Evolutionary conservation across 1,140 invertebrate species (phyloP).

Genomic region (Chionoecetes opilio): DNA sequence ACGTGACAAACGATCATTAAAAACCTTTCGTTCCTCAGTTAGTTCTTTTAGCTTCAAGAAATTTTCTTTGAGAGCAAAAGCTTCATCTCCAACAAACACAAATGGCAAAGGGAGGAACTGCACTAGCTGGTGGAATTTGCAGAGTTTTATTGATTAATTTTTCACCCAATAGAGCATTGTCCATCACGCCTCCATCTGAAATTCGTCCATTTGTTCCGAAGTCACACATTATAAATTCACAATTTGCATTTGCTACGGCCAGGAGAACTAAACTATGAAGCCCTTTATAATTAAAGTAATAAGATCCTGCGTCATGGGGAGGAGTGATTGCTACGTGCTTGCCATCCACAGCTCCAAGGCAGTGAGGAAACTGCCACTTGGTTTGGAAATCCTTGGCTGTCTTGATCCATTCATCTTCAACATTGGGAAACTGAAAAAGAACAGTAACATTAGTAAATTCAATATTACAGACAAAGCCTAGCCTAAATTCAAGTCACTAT

Average conservation of each 20-base stretch:
- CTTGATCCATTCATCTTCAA: background rate
- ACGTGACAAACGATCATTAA: constrained; percentile 6
- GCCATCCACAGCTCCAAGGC: background rate
- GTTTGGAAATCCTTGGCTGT: background rate
- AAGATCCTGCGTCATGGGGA: constrained; percentile 4
- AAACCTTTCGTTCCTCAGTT: background rate
- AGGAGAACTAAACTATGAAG: constrained; percentile 37
- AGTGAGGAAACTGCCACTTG: constrained; percentile 32
- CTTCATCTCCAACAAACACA: constrained; percentile 53
- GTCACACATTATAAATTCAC: constrained; percentile 39
- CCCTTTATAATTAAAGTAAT: constrained; percentile 55
- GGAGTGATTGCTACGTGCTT: constrained; percentile 7
- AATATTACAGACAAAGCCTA: too few relatives aligned
- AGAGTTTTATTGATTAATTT: too few relatives aligned
- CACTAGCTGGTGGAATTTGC: too few relatives aligned
- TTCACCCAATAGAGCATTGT: too few relatives aligned
- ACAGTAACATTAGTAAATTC: too few relatives aligned
- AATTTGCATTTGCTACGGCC: constrained; percentile 43
- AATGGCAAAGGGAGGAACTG: too few relatives aligned
- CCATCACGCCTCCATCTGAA: constrained; percentile 51
- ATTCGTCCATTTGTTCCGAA: constrained; percentile 52
- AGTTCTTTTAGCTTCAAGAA: constrained; percentile 43
- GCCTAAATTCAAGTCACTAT: too few relatives aligned
- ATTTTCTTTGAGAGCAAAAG: constrained; percentile 31
- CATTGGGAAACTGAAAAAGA: background rate